Evolutionary conservation across 2,113 vertebrate species (phyloP).

Genomic region (Cyanocitta stelleri): DNA sequence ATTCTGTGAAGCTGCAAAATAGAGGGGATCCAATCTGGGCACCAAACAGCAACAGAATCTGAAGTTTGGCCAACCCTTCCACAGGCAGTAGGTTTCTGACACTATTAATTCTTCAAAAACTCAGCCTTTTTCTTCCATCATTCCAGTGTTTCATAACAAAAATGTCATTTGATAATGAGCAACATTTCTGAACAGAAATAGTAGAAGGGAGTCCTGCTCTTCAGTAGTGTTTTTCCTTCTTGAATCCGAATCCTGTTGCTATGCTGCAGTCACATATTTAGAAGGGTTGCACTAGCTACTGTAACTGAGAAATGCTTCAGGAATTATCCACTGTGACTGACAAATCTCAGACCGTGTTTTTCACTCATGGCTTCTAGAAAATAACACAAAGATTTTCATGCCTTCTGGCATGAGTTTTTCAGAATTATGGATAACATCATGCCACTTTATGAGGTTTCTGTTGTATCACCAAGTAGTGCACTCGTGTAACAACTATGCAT

Average conservation of each 20-base stretch:
- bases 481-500: neutral
- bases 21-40: neutral
- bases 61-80: neutral
- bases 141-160: neutral
- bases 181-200: neutral
- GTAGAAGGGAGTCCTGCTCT: neutral
- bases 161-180: neutral
- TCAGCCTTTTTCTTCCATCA: neutral
- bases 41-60: neutral
- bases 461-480: neutral
- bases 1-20: neutral
- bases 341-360: neutral
- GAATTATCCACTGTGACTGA: neutral
- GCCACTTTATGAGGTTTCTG: fast-evolving
- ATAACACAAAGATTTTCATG: neutral
- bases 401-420: neutral
- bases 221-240: neutral
- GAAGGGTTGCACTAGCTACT: neutral
- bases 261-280: neutral
- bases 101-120: neutral
- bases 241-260: neutral
- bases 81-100: neutral
- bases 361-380: neutral
- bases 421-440: neutral
- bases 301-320: neutral